Conservation (phyloP, 53 echinoderm and acorn worm species). For the Echinarachnius parma region DNA sequence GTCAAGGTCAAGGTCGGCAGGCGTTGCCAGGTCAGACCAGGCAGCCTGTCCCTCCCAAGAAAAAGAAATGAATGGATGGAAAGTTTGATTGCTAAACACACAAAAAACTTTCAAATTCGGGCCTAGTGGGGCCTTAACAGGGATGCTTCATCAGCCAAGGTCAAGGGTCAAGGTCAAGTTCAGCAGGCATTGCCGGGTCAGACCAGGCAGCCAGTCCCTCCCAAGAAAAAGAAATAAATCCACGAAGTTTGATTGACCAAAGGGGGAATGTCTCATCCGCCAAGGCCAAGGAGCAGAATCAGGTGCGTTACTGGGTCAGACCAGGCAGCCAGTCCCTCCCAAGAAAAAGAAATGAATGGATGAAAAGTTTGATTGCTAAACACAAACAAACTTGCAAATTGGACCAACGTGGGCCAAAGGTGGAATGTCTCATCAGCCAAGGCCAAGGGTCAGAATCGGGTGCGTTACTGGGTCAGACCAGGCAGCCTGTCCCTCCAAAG, state of each 20-base stretch:
- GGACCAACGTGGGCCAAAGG: too few relatives aligned
- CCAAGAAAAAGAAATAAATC: constrained; percentile 15
- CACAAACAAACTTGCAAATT: too few relatives aligned
- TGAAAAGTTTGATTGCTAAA: too few relatives aligned
- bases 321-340: constrained; percentile 5
- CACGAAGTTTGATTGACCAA: neutral
- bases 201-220: constrained; percentile 2
- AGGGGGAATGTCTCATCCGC: constrained; percentile 20
- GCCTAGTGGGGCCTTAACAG: constrained; percentile 5
- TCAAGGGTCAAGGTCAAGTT: constrained; percentile 54
- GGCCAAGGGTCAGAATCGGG: constrained; percentile 40
- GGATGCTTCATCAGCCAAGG: constrained; percentile 26
- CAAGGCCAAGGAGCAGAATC: constrained; percentile 48
- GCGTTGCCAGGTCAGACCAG: constrained; percentile 7
- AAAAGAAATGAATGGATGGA: too few relatives aligned
- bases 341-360: too few relatives aligned
- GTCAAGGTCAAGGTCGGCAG: constrained; percentile 47
- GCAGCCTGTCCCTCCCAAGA: constrained; percentile 12
- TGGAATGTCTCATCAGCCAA: constrained; percentile 32
- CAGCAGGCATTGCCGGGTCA: constrained; percentile 8
- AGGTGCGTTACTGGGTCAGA: constrained; percentile 3
- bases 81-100: too few relatives aligned
- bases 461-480: constrained; percentile 4
- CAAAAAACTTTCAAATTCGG: too few relatives aligned
- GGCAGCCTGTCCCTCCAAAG: constrained; percentile 8